phyloP scores from a whole-genome alignment of 2,797 vertebrate genomes.

The Rhinella marina region DNA sequence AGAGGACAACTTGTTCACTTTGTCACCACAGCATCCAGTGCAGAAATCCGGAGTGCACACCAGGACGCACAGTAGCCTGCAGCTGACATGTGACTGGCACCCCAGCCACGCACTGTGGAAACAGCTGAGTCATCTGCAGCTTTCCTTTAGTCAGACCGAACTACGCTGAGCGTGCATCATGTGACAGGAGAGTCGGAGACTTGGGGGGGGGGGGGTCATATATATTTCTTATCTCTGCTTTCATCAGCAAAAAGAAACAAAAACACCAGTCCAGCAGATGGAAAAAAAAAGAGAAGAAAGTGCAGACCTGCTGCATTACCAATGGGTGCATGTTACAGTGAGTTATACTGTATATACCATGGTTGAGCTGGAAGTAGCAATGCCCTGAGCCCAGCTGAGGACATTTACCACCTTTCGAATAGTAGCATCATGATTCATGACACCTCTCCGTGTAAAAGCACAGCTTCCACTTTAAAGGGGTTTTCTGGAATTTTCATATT shows the following conservation, averaged over 20 bases:
- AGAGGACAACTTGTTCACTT: background rate
- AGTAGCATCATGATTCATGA: too few relatives aligned
- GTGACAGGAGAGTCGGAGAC: background rate
- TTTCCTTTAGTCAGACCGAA: background rate
- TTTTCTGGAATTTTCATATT: too few relatives aligned
- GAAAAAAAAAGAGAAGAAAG: background rate
- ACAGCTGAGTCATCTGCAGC: background rate
- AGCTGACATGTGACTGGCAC: background rate
- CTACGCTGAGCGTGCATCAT: background rate
- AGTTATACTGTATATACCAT: background rate
- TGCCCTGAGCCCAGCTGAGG: constrained; percentile 29
- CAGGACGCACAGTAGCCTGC: background rate
- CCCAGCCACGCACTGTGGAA: background rate
- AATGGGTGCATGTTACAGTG: background rate
- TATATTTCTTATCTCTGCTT: background rate
- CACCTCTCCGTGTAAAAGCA: background rate
- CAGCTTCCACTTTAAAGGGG: constrained; percentile 4
- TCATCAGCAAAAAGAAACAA: background rate
- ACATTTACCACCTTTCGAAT: background rate
- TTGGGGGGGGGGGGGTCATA: background rate
- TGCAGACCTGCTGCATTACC: constrained; percentile 37
- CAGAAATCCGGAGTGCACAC: background rate
- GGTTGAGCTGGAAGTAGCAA: background rate
- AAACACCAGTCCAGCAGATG: background rate
- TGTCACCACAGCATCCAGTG: background rate